Conservation (phyloP, 2,888 invertebrate species). For the Hermaeophaga mercurialis region DNA sequence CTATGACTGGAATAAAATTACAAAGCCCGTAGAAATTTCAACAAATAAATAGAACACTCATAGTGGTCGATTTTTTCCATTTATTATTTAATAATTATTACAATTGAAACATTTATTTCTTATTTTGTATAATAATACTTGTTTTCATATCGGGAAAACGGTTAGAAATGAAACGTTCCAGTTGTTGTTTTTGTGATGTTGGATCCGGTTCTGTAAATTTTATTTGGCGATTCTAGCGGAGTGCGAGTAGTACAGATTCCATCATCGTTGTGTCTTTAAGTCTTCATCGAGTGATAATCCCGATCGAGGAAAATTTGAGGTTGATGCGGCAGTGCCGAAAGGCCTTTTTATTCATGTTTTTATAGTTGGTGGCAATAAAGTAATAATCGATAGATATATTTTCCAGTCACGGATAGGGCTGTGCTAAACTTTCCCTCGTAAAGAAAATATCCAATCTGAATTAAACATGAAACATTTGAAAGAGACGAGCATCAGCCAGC, state of each 20-base stretch:
- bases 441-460: conserved; percentile 52
- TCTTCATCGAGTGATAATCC: conserved; percentile 24
- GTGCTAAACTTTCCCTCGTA: conserved; percentile 45
- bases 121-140: too few relatives aligned
- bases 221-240: conserved; percentile 9
- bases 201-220: background rate
- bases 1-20: too few relatives aligned
- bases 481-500: conserved; percentile 39
- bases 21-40: too few relatives aligned
- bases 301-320: conserved; percentile 4
- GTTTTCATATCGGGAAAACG: too few relatives aligned
- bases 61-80: too few relatives aligned
- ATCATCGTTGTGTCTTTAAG: conserved; percentile 18
- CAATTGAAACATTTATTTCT: too few relatives aligned
- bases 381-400: conserved; percentile 49
- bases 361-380: conserved; percentile 43
- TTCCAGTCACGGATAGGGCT: conserved; percentile 45
- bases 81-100: too few relatives aligned
- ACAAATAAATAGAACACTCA: too few relatives aligned
- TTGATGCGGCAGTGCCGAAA: conserved; percentile 8
- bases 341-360: conserved; percentile 39
- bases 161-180: too few relatives aligned
- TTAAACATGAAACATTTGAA: conserved; percentile 55
- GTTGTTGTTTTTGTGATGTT: too few relatives aligned
- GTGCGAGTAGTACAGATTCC: conserved; percentile 6